These are phyloP conservation scores for Temnothorax ravouxi DNA, from an alignment of 2,888 invertebrate species.

Conservation along the genomic window DNA sequence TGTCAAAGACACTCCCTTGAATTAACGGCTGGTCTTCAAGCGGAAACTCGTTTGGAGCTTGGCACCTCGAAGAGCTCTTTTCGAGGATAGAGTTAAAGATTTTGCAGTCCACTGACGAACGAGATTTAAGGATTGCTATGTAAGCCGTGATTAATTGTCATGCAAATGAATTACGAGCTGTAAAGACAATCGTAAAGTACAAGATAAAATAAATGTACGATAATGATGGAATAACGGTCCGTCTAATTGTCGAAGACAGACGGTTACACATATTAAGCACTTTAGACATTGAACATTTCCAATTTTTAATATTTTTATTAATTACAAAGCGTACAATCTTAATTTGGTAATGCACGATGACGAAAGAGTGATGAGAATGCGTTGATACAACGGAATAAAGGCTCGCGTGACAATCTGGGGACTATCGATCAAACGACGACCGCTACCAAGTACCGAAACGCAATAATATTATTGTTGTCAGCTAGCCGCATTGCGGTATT, in stretches of 20 bases:
- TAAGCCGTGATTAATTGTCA: constrained; percentile 16
- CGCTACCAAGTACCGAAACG: constrained; percentile 36
- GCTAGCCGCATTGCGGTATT: constrained; percentile 67
- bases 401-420: constrained; percentile 40
- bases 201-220: background rate
- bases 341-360: background rate
- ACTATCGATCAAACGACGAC: constrained; percentile 63
- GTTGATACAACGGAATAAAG: background rate
- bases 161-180: background rate
- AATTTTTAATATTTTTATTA: constrained; percentile 15
- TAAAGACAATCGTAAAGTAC: background rate
- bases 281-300: background rate
- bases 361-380: background rate
- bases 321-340: background rate
- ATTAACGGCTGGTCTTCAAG: constrained; percentile 67
- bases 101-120: constrained; percentile 16
- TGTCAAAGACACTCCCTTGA: constrained; percentile 68
- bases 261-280: background rate
- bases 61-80: constrained; percentile 5
- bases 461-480: constrained; percentile 52
- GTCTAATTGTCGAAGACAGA: background rate
- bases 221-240: background rate
- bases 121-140: constrained; percentile 20
- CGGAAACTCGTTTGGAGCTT: constrained; percentile 63
- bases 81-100: constrained; percentile 32